Base-by-base conservation (phyloP, 1,140 invertebrate genomes). In the Aphelenchoides besseyi region DNA sequence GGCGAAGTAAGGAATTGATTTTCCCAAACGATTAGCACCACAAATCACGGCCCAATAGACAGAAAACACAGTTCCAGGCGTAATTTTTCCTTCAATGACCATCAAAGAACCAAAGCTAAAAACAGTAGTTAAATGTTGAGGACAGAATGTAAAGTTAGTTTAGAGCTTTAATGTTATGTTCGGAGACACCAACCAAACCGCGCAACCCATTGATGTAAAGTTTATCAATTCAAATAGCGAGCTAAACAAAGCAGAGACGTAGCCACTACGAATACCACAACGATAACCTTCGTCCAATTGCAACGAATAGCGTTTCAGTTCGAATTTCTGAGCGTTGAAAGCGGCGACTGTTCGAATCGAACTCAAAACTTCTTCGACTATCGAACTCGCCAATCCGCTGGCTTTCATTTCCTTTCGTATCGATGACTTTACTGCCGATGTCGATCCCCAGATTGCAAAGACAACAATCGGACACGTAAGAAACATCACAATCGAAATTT, bases 291-390 rank as follows among this genome's bases (percentile, higher is more conserved):
- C 2, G 12, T 54, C 12, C 30, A 70, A 30, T 12, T 37, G 32
- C 29, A 30, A 23, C 23, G 23, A 16, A 48, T 80, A 78, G 41
- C 84, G 73, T 33, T 75, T 36, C 66, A 76, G 74, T 85, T 92
- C 91, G 76, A 89, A 89, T 9, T 85, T 71, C 82, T 93, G 90
- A 8, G 91, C 92, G 68, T 90, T 90, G 79, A 93, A 93, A 0
- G 92, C 90, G 30, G 90, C 88, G 0, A 94, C 91, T 0, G 92
- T 93, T 30, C 90, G 87, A 5, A 94, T 88, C 1, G 89, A 87
- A 30, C 88, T 88, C 1, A 94, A 78, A 0, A 90, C 90, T 82
- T 94, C 92, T 82, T 92, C 91, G 0, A 92, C 92, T 29, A 73
- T 57, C 26, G 70, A 37, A 0, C 68, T 70, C 0, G 70, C 70